Conservation (phyloP, 2,113 vertebrate species). For the Lethenteron reissneri region DNA sequence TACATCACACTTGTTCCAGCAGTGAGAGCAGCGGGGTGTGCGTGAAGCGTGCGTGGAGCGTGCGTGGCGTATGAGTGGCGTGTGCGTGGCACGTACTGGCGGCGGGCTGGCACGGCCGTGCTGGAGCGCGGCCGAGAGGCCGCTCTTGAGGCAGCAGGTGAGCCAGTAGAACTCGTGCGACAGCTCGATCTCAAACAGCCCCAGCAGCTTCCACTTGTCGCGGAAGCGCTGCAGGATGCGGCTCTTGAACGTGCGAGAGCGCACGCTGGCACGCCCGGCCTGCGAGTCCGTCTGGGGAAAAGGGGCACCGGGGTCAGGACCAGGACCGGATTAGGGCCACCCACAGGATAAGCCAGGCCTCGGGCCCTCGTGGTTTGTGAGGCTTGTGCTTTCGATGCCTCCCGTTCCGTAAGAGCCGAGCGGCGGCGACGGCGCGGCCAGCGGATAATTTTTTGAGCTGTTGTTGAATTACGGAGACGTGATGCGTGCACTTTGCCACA, state of each 20-base stretch:
- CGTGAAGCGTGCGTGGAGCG: neutral
- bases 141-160: slow-evolving; percentile 50
- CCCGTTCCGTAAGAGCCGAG: too few species aligned
- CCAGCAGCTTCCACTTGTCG: slow-evolving; percentile 42
- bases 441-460: too few species aligned
- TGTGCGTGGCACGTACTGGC: slow-evolving; percentile 20
- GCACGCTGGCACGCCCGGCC: neutral
- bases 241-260: slow-evolving; percentile 12
- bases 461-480: too few species aligned
- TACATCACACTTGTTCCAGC: neutral
- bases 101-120: slow-evolving; percentile 21
- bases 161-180: slow-evolving; percentile 40
- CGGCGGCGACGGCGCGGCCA: too few species aligned
- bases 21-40: neutral
- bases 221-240: slow-evolving; percentile 27
- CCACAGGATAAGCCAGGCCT: too few species aligned
- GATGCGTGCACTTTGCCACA: too few species aligned
- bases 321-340: too few species aligned
- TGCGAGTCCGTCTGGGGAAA: slow-evolving; percentile 17
- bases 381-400: too few species aligned
- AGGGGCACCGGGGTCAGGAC: neutral
- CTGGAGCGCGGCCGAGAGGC: slow-evolving; percentile 36
- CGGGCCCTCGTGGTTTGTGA: too few species aligned
- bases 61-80: neutral
- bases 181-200: slow-evolving; percentile 48